A percentile compares a stretch with the other conserved stretches of the same genome.
Conservation (phyloP, 2,888 invertebrate species). For the Perdita meconis region DNA sequence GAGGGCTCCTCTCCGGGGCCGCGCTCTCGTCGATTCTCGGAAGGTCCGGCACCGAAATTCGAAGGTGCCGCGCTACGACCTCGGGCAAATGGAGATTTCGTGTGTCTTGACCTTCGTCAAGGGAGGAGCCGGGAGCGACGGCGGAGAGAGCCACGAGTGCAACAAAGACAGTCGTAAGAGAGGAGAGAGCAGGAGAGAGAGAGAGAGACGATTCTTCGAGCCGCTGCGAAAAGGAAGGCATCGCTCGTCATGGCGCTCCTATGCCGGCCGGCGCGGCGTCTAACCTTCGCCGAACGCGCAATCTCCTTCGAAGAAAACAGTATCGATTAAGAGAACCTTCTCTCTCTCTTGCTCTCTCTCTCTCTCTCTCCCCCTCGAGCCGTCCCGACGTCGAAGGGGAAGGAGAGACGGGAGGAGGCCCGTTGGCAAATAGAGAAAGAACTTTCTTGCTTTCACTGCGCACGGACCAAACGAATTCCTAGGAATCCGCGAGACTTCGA, state of each 20-base stretch:
- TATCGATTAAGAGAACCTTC: constrained; percentile 72
- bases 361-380: constrained; percentile 19
- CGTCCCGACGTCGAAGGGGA: constrained; percentile 35
- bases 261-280: constrained; percentile 46
- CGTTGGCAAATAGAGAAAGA: constrained; percentile 47
- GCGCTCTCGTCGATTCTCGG: constrained; percentile 68
- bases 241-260: constrained; percentile 55
- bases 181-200: background rate
- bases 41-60: constrained; percentile 67
- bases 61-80: constrained; percentile 70
- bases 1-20: constrained; percentile 35
- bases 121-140: constrained; percentile 73
- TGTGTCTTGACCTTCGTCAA: constrained; percentile 82
- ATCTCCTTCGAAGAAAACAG: constrained; percentile 74
- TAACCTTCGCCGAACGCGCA: constrained; percentile 70
- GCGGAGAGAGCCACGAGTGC: background rate
- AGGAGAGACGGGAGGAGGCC: constrained; percentile 19
- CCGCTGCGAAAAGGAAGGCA: constrained; percentile 52
- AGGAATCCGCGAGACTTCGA: constrained; percentile 42
- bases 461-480: constrained; percentile 40
- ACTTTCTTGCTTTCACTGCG: constrained; percentile 62
- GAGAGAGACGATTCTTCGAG: constrained; percentile 2
- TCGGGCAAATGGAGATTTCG: constrained; percentile 73
- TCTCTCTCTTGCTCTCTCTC: constrained; percentile 9
- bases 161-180: background rate